Evolutionary conservation across 1,140 invertebrate genomes (phyloP).

Genomic region (Apis laboriosa): DNA sequence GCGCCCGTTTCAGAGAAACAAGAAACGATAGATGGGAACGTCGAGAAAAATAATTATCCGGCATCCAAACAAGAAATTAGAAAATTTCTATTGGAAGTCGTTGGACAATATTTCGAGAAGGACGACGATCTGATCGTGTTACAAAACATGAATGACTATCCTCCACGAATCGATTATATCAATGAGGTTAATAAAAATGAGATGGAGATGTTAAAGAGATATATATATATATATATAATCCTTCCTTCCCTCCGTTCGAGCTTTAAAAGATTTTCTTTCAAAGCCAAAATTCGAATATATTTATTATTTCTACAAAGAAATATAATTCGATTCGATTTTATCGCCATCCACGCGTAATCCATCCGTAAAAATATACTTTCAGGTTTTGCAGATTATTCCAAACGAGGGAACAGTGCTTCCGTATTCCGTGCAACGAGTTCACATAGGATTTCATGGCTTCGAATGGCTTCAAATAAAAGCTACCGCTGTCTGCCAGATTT

Average conservation of each 20-base stretch:
- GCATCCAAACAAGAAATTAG: neutral
- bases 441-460: conserved; percentile 72
- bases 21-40: neutral
- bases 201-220: neutral
- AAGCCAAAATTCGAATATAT: neutral
- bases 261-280: neutral
- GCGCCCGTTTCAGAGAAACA: conserved; percentile 19
- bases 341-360: neutral
- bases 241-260: neutral
- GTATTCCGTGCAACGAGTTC: conserved; percentile 70
- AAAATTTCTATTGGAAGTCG: conserved; percentile 19
- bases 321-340: neutral
- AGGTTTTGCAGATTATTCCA: conserved; percentile 74
- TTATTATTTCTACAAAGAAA: neutral
- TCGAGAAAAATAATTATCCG: neutral
- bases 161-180: conserved; percentile 23
- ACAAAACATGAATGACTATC: conserved; percentile 20
- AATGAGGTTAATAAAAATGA: conserved; percentile 51
- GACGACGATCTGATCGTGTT: conserved; percentile 50
- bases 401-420: conserved; percentile 72
- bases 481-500: conserved; percentile 70
- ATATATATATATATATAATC: neutral
- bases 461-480: conserved; percentile 63
- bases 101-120: conserved; percentile 29
- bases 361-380: neutral